Evolutionary conservation across 2,113 vertebrate genomes (phyloP).

Genomic region (Symphodus melops): DNA sequence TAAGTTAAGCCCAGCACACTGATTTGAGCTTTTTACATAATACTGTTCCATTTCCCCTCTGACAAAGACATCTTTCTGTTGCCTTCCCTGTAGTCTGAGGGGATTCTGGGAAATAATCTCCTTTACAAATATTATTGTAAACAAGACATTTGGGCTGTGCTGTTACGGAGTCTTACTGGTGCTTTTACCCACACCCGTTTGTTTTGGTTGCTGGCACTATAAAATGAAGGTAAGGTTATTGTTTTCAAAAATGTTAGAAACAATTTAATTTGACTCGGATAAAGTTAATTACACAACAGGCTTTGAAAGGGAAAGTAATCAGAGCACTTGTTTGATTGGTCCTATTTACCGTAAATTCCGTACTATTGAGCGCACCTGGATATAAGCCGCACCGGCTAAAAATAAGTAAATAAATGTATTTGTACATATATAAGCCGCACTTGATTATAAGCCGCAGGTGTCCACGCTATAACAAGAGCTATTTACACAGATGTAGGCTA

Average conservation of each 20-base stretch:
- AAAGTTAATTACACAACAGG: not conserved
- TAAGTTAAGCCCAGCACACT: not conserved
- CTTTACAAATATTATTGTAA: slow-evolving; percentile 11
- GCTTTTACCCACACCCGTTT: not conserved
- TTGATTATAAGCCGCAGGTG: no score
- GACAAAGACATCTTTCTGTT: slow-evolving; percentile 1
- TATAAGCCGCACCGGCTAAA: no score
- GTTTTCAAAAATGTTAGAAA: not conserved
- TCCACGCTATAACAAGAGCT: no score
- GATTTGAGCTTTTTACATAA: not conserved
- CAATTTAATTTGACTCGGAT: not conserved
- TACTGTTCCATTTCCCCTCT: not conserved
- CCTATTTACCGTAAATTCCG: no score
- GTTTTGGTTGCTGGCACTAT: not conserved
- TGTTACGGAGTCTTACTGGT: not conserved
- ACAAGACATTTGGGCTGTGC: slow-evolving; percentile 17
- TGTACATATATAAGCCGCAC: no score
- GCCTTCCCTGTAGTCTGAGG: not conserved
- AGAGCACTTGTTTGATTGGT: not conserved
- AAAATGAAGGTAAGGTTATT: not conserved
- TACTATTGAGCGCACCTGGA: no score
- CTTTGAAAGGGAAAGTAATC: not conserved
- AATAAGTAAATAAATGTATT: no score
- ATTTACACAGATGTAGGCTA: no score
- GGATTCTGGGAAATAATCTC: slow-evolving; percentile 34